phyloP scores from a whole-genome alignment of 2,113 vertebrate genomes.

The Diphyllodes magnificus region DNA sequence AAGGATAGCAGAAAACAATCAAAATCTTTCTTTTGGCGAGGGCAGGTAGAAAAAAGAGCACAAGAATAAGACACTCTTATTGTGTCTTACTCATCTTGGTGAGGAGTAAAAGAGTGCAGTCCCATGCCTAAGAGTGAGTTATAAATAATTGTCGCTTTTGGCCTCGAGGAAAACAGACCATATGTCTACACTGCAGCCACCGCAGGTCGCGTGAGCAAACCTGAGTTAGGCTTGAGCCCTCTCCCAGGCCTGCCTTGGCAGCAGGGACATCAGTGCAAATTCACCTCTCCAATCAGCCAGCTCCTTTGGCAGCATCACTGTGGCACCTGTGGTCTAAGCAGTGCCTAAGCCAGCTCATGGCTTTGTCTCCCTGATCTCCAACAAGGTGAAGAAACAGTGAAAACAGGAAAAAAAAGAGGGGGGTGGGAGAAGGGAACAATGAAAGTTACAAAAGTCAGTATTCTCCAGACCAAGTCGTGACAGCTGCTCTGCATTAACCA shows the following conservation, averaged over 20 bases:
- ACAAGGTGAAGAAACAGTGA: neutral
- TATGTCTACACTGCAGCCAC: neutral
- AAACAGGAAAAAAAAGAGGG: neutral
- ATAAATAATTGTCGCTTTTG: neutral
- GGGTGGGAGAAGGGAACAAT: neutral
- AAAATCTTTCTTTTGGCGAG: neutral
- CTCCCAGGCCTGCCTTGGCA: neutral
- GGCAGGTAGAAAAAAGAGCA: neutral
- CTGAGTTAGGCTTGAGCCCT: neutral
- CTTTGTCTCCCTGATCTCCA: neutral
- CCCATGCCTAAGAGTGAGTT: neutral
- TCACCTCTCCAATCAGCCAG: neutral
- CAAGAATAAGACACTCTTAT: neutral
- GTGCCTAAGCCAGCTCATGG: neutral
- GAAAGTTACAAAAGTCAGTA: neutral
- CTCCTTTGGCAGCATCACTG: neutral
- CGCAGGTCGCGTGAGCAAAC: rapidly evolving
- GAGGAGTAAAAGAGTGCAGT: neutral
- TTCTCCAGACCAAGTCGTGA: neutral
- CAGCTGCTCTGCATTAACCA: neutral
- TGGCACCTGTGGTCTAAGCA: neutral
- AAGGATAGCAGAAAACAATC: neutral
- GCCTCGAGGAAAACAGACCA: neutral
- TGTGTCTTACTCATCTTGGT: neutral
- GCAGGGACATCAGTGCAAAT: neutral